A percentile compares a stretch with the other conserved stretches of the same genome.
These are phyloP conservation scores for Thamnaconus septentrionalis DNA, from an alignment of 2,113 vertebrate species.

Conservation along the genomic window DNA sequence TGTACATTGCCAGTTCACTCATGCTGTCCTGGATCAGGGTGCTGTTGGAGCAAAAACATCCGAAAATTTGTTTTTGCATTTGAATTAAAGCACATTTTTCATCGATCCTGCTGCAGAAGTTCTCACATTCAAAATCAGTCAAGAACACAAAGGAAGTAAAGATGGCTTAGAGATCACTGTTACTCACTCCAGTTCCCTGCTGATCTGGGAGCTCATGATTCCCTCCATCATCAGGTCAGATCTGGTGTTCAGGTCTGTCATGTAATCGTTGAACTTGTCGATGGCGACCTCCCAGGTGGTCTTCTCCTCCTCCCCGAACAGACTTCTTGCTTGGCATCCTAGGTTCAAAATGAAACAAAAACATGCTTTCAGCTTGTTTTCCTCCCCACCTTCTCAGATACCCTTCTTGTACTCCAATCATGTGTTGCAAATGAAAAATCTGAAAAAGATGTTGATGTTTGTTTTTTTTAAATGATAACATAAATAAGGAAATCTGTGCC, in stretches of 20 bases:
- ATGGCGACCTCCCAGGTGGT: conserved; percentile 63
- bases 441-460: too few species aligned
- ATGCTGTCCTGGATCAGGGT: conserved; percentile 76
- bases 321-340: conserved; percentile 67
- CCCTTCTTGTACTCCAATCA: background rate
- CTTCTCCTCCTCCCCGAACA: conserved; percentile 28
- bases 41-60: conserved; percentile 33
- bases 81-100: too few species aligned
- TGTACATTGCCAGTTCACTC: conserved; percentile 69
- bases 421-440: too few species aligned
- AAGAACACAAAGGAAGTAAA: too few species aligned
- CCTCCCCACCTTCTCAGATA: background rate
- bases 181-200: conserved; percentile 79
- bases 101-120: too few species aligned
- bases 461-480: too few species aligned
- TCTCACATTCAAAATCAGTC: too few species aligned
- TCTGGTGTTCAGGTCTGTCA: conserved; percentile 47
- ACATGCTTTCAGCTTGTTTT: too few species aligned
- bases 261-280: conserved; percentile 62
- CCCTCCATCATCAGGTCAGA: conserved; percentile 45
- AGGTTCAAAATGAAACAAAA: background rate
- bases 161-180: too few species aligned
- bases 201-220: conserved; percentile 61
- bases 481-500: too few species aligned
- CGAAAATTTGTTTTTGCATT: background rate